A percentile compares a stretch with the other conserved stretches of the same genome.
These are phyloP conservation scores for Ondatra zibethicus DNA, from an alignment of 2,113 vertebrate species.

Conservation along the genomic window DNA sequence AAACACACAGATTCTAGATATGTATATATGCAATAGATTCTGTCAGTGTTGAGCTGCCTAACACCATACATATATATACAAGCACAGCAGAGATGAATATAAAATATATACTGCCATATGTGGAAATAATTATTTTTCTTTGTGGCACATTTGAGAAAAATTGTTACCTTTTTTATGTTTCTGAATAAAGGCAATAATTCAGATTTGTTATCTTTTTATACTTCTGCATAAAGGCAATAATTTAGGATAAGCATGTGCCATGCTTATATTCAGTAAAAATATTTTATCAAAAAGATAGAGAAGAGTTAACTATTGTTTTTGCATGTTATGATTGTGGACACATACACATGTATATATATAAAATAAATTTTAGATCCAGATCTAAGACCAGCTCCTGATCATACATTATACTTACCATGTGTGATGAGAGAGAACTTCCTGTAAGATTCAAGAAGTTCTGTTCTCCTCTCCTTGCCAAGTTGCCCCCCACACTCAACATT, in stretches of 20 bases:
- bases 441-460: background rate
- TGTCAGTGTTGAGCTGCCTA: no score
- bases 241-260: background rate
- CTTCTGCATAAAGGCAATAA: background rate
- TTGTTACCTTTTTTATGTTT: background rate
- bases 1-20: background rate
- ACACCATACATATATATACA: background rate
- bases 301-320: background rate
- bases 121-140: background rate
- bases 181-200: background rate
- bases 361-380: background rate
- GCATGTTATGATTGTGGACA: background rate
- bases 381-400: background rate
- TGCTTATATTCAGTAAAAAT: background rate
- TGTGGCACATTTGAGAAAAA: background rate
- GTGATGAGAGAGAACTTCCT: background rate
- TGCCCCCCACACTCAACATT: background rate
- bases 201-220: background rate
- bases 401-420: background rate
- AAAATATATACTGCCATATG: background rate
- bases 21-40: background rate
- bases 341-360: background rate
- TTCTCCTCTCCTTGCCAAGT: background rate
- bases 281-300: background rate
- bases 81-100: background rate